Evolutionary conservation across 2,797 vertebrate species (phyloP).

Genomic region (Ceyx erithaca): DNA sequence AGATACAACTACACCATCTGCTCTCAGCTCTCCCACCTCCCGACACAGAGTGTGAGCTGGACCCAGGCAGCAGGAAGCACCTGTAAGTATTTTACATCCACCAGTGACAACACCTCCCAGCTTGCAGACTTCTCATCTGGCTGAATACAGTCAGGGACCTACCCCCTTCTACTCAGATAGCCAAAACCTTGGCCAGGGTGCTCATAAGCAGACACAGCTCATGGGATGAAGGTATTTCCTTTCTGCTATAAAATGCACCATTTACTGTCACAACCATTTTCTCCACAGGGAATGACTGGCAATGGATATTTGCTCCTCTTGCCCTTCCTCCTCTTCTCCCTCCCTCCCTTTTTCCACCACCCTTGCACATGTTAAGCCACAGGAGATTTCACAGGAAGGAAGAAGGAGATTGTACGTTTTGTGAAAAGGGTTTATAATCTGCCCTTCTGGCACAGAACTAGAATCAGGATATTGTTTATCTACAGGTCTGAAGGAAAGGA

Average conservation of each 20-base stretch:
- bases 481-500: conserved; percentile 1
- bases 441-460: conserved; percentile 18
- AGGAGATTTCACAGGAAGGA: background rate
- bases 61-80: conserved; percentile 49
- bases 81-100: conserved; percentile 45
- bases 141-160: background rate
- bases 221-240: conserved; percentile 47
- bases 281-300: background rate
- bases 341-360: background rate
- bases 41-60: background rate
- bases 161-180: conserved; percentile 32
- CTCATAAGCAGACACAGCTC: background rate
- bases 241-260: conserved; percentile 25
- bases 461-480: background rate
- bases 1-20: conserved; percentile 42
- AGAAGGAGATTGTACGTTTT: background rate
- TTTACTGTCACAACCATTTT: conserved; percentile 8
- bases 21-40: background rate
- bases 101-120: conserved; percentile 36
- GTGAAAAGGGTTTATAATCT: conserved; percentile 39
- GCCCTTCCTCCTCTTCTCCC: conserved; percentile 3
- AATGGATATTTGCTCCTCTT: conserved; percentile 1
- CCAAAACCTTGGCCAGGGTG: background rate
- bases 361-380: background rate
- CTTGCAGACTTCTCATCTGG: conserved; percentile 31